These are phyloP conservation scores for Pantala flavescens DNA, from an alignment of 1,140 invertebrate species.

Conservation along the genomic window DNA sequence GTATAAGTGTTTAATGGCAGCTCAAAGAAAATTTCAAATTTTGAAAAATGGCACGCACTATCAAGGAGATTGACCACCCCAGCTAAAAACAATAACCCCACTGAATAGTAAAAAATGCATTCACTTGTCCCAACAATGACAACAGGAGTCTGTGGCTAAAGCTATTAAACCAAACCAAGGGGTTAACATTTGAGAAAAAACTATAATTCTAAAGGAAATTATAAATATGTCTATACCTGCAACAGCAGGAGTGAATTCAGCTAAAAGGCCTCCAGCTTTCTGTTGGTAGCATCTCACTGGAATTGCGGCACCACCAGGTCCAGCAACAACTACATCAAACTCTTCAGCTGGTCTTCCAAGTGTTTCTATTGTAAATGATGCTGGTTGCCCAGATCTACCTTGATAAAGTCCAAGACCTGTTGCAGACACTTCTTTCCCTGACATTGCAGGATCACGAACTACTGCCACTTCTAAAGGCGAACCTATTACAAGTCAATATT, in stretches of 20 bases:
- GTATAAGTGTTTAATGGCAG: too few species aligned
- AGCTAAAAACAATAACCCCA: too few species aligned
- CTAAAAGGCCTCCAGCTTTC: constrained; percentile 83
- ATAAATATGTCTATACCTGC: constrained; percentile 38
- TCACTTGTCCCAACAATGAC: too few species aligned
- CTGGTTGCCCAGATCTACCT: constrained; percentile 62
- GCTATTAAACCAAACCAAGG: too few species aligned
- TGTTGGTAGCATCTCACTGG: constrained; percentile 92
- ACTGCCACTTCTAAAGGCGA: constrained; percentile 42
- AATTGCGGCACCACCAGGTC: constrained; percentile 79
- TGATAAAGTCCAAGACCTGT: constrained; percentile 74
- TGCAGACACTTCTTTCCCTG: constrained; percentile 60
- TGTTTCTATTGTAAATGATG: constrained; percentile 81
- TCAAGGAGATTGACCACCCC: too few species aligned
- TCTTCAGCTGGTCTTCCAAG: constrained; percentile 72
- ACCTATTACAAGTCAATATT: constrained; percentile 26
- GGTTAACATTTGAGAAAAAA: too few species aligned
- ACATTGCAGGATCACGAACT: constrained; percentile 45
- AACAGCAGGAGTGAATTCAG: constrained; percentile 79
- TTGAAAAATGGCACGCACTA: too few species aligned
- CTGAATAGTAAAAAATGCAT: too few species aligned
- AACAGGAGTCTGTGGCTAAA: too few species aligned
- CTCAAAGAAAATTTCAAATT: too few species aligned
- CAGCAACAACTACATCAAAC: constrained; percentile 80
- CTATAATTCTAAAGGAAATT: too few species aligned